Base-by-base conservation (phyloP, 1,140 invertebrate genomes). In the Drosophila guanche region DNA sequence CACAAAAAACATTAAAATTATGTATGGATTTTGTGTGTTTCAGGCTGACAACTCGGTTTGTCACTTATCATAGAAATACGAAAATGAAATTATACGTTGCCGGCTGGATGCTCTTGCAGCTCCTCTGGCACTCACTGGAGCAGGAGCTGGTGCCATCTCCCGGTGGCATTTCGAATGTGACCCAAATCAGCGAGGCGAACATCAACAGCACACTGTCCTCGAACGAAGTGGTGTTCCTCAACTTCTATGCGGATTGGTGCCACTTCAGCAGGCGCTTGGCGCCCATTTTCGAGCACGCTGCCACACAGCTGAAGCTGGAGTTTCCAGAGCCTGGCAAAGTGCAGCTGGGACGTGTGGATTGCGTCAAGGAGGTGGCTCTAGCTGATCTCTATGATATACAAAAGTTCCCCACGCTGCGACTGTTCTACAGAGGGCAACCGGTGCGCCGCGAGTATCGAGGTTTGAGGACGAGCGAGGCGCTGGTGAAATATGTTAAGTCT, bases 241-340 rank as follows among this genome's bases (percentile, higher is more conserved):
- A 85, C 41, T 85, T 85, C 43, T 76, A 84, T 56, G 80, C 80
- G n/a, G 61, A 86, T 8, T 84, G 79, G 79, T 84, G 79, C 41
- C 55, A 33, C 10, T 84, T 84, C 6, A 84, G 79, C 14, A 8
- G 5, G 0, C 33, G 47, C 3, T 5, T 84, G 27, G 25, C 14
- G 7, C 79, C 79, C 3, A 72, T 84, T n/a, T 84, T 79, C 8
- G 71, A 76, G 22, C 16, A 43, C 14, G 76, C 79, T 1, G 79
- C 71, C 0, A 27, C 40, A 2, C 37, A 43, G n/a, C 43, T 84
- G 37, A 46, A 23, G 22, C 41, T 47, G 27, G 37, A 58, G 3
- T 37, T 68, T 22, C 48, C 62, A 0, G 40, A 20, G 10, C 7
- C 47, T 0, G 50, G 48, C 6, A 61, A 60, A n/a, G 71, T 84